These are phyloP conservation scores for Caranx melampygus DNA, from an alignment of 2,113 vertebrate genomes.

Conservation along the genomic window DNA sequence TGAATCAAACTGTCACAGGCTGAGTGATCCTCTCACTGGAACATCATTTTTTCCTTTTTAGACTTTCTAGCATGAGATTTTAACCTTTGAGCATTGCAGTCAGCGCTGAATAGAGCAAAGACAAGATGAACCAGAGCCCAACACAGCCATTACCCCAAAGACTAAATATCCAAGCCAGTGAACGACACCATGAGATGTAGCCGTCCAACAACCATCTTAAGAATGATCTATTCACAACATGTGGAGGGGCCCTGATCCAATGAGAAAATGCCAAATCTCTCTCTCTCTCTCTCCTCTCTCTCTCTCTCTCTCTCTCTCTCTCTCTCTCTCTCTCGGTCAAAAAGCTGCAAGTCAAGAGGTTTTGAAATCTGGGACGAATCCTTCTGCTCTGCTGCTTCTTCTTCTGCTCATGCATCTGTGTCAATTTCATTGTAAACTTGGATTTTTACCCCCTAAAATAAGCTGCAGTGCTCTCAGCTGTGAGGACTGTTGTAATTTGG, in stretches of 20 bases:
- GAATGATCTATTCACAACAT: conserved; percentile 57
- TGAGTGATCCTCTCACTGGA: conserved; percentile 30
- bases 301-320: too few relatives aligned
- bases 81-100: conserved; percentile 4
- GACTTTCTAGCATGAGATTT: conserved; percentile 3
- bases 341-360: conserved; percentile 41
- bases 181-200: conserved; percentile 25
- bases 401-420: conserved; percentile 37
- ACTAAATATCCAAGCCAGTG: conserved; percentile 18
- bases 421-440: conserved; percentile 48
- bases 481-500: conserved; percentile 22
- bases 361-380: conserved; percentile 32
- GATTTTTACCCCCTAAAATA: conserved; percentile 65
- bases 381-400: conserved; percentile 25
- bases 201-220: conserved; percentile 36
- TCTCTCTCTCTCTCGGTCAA: conserved; percentile 20
- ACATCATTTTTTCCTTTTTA: conserved; percentile 2
- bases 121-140: not conserved
- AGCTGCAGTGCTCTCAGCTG: conserved; percentile 35
- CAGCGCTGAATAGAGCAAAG: not conserved
- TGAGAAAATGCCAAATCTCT: conserved; percentile 36
- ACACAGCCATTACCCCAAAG: conserved; percentile 16
- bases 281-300: too few relatives aligned
- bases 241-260: conserved; percentile 32
- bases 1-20: conserved; percentile 43